Percentiles rank a stretch among this genome's conserved stretches.
These are phyloP conservation scores for Tragopan temminckii DNA, from an alignment of 2,797 vertebrate genomes.

Conservation along the genomic window DNA sequence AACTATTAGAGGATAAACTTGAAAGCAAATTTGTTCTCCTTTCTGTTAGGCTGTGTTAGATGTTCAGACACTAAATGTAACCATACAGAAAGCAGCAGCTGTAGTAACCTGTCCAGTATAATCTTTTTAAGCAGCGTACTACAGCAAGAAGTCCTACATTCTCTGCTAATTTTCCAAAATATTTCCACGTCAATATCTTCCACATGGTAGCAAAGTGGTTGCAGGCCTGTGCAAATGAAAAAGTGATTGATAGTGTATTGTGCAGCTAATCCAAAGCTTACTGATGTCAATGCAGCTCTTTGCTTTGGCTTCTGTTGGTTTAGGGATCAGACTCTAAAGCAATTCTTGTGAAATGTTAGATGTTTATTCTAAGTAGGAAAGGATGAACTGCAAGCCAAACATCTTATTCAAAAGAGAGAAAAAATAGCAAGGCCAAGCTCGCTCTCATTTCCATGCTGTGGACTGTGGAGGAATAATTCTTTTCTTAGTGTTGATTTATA, in stretches of 20 bases:
- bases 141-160: not conserved
- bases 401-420: not conserved
- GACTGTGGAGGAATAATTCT: not conserved
- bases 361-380: constrained; percentile 46
- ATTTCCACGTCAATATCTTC: not conserved
- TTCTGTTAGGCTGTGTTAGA: not conserved
- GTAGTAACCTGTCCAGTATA: not conserved
- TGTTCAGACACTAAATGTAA: not conserved
- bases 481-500: not conserved
- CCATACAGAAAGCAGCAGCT: not conserved
- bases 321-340: not conserved
- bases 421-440: not conserved
- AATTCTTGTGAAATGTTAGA: constrained; percentile 6
- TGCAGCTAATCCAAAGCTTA: not conserved
- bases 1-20: not conserved
- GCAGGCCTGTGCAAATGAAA: not conserved
- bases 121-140: not conserved
- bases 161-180: not conserved
- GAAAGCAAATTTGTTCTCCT: not conserved
- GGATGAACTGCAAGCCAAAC: constrained; percentile 19
- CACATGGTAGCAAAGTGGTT: constrained; percentile 2
- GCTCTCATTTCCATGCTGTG: not conserved
- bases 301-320: constrained; percentile 34
- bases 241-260: not conserved
- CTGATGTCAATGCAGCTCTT: not conserved